Conservation (phyloP, 2,113 vertebrate genomes). For the Perognathus longimembris region DNA sequence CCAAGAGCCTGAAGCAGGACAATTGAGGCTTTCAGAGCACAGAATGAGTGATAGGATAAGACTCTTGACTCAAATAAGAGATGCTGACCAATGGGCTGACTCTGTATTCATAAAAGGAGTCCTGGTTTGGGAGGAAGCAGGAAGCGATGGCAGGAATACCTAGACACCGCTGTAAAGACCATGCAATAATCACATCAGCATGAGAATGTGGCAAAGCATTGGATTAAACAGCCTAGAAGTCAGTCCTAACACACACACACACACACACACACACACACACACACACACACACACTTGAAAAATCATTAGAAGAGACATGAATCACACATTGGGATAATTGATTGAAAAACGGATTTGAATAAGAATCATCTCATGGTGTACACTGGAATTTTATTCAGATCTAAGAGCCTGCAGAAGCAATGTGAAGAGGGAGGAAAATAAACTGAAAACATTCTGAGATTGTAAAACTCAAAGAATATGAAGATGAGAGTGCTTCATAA, state of each 20-base stretch:
- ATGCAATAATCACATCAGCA: not conserved
- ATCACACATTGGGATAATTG: not conserved
- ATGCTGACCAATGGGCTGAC: not conserved
- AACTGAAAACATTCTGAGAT: not conserved
- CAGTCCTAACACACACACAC: not conserved
- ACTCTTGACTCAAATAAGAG: not conserved
- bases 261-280: not conserved
- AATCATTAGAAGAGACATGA: not conserved
- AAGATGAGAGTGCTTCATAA: slow-evolving; percentile 44
- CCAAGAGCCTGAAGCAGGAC: not conserved
- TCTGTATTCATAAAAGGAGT: not conserved
- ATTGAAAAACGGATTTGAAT: not conserved
- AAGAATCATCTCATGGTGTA: not conserved
- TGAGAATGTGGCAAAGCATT: not conserved
- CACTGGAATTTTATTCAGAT: slow-evolving; percentile 32
- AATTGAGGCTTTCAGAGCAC: too few relatives aligned
- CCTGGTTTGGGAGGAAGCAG: not conserved
- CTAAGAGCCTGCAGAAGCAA: slow-evolving; percentile 50
- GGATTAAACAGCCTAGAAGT: not conserved
- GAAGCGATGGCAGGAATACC: not conserved
- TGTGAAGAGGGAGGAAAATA: not conserved
- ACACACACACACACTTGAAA: not conserved
- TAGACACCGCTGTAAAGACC: not conserved
- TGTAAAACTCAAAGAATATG: not conserved
- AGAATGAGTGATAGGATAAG: not conserved